Base-by-base conservation (phyloP, 1,140 invertebrate species). In the Drosophila paulistorum region DNA sequence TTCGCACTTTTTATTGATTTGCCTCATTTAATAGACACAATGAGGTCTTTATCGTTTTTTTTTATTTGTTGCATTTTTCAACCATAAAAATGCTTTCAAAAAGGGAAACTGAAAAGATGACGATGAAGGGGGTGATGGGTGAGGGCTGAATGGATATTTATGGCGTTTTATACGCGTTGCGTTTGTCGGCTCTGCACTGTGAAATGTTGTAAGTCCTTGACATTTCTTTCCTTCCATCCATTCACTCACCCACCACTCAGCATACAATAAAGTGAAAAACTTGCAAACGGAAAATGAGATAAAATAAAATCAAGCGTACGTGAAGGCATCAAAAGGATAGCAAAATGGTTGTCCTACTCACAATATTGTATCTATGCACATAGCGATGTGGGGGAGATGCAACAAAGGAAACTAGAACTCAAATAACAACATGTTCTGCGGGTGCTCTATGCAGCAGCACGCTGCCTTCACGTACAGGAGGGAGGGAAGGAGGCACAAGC, bases 341-440 rank as follows among this genome's bases (percentile, higher is more conserved):
- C 45, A 59, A 39, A 1, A 20, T 10, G 17, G 33, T 10, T 9
- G 74, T 77, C 74, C 74, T 67, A 77, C 74, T 65, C 30, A 30
- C 30, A 30, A 72, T 51, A 9, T 74, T 65, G 30, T 51, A 39
- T 14, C 33, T 66, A 20, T 61, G 54, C 35, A 60, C 14, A 23
- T 59, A 3, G 14, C 1, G 14, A 1, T 9, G 45, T n/a, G 45
- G 39, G 30, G 41, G 7, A 54, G 64, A 37, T 76, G 81, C 68
- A 71, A 65, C 74, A 86, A 78, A 71, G 74, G 79, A 78, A 73
- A 77, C 71, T 82, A 79, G 79, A 87, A 87, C 83, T 85, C 75
- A 87, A 85, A 87, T 87, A 76, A 82, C 81, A 87, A 75, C 78
- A 84, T 85, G 71, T 71, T 66, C 59, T 30, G 45, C 45, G 45